These are phyloP conservation scores for Caenorhabditis wallacei DNA, from an alignment of 2,888 invertebrate genomes.

Conservation along the genomic window DNA sequence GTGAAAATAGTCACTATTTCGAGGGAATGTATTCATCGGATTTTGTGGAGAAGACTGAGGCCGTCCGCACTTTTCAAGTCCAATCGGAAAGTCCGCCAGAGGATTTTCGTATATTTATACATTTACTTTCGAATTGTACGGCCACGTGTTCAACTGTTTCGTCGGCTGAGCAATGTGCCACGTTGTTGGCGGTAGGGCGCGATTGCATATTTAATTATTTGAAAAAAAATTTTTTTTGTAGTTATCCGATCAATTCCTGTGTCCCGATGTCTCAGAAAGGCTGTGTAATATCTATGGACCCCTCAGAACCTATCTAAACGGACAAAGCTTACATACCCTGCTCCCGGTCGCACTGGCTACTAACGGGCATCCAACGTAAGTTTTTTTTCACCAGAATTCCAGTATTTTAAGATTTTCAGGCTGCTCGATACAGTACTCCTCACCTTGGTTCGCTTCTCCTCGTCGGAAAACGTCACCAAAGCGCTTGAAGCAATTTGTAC, in stretches of 20 bases:
- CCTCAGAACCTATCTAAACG: conserved; percentile 70
- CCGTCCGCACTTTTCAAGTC: conserved; percentile 71
- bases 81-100: conserved; percentile 66
- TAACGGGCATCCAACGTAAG: conserved; percentile 64
- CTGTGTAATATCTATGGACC: conserved; percentile 74
- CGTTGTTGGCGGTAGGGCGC: conserved; percentile 68
- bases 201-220: not conserved
- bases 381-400: not conserved
- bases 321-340: conserved; percentile 69
- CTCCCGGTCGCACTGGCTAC: conserved; percentile 71
- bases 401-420: conserved; percentile 33
- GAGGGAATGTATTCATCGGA: conserved; percentile 77
- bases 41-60: conserved; percentile 73
- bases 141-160: conserved; percentile 57
- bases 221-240: conserved; percentile 43
- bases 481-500: conserved; percentile 63
- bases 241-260: conserved; percentile 80
- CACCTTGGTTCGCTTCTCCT: conserved; percentile 67
- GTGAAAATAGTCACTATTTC: conserved; percentile 75
- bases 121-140: conserved; percentile 72
- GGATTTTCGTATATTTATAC: conserved; percentile 76
- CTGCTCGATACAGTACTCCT: conserved; percentile 68
- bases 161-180: conserved; percentile 68
- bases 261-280: conserved; percentile 67
- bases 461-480: conserved; percentile 59